phyloP scores from a whole-genome alignment of 2,113 vertebrate species.

The Plecotus auritus region DNA sequence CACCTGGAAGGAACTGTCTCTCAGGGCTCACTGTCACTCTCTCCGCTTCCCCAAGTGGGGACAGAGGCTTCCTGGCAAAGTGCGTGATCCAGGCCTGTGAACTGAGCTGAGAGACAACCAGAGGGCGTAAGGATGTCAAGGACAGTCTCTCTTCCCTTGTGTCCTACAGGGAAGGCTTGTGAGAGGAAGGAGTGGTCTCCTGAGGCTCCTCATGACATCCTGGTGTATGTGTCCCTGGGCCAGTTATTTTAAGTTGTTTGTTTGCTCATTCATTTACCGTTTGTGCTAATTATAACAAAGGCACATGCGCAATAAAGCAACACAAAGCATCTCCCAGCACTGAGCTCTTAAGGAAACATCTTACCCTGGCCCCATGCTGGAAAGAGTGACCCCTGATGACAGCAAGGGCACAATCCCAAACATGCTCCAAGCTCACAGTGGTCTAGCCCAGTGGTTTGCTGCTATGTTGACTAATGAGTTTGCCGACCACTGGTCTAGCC shows the following conservation, averaged over 20 bases:
- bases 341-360: neutral
- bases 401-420: neutral
- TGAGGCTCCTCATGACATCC: neutral
- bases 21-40: neutral
- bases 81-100: neutral
- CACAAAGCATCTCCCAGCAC: neutral
- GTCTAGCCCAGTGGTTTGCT: neutral
- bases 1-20: constrained; percentile 19
- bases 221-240: neutral
- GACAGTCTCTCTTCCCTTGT: neutral
- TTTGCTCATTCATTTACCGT: constrained; percentile 33
- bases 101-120: neutral
- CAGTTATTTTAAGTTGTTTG: neutral
- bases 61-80: neutral
- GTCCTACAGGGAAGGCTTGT: neutral
- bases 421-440: neutral
- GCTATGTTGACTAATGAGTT: no score
- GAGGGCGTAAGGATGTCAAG: neutral
- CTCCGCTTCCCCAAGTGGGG: neutral
- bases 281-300: constrained; percentile 2
- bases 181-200: neutral
- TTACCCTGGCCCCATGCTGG: neutral
- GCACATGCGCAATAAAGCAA: neutral
- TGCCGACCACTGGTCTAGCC: neutral
- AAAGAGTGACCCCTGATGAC: neutral